These are phyloP conservation scores for Babylonia areolata DNA, from an alignment of 1,140 invertebrate species.

Conservation along the genomic window DNA sequence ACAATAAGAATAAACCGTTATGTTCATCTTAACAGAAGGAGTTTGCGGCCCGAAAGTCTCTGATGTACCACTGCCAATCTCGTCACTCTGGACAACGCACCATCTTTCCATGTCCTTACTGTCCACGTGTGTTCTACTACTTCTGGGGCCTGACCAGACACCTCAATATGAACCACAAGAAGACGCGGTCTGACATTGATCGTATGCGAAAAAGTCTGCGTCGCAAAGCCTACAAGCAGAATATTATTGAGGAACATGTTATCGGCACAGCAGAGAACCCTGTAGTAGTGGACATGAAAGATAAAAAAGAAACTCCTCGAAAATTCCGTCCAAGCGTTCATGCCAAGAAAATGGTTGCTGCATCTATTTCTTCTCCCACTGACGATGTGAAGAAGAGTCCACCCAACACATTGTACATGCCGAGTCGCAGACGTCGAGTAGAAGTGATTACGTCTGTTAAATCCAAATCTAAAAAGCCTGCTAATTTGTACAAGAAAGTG, in stretches of 20 bases:
- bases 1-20: too few relatives aligned
- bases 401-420: not conserved
- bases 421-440: not conserved
- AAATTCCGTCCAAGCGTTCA: constrained; percentile 4
- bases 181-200: constrained; percentile 67
- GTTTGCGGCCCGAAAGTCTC: constrained; percentile 64
- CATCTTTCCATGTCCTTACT: constrained; percentile 73
- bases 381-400: not conserved
- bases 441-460: not conserved
- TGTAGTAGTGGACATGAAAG: not conserved
- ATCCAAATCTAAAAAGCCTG: not conserved
- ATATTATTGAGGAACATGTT: constrained; percentile 8
- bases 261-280: not conserved
- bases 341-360: not conserved
- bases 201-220: constrained; percentile 63
- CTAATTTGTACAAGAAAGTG: not conserved
- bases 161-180: constrained; percentile 70
- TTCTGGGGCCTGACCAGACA: constrained; percentile 72
- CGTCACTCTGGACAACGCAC: constrained; percentile 65
- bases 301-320: not conserved
- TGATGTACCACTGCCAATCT: constrained; percentile 71
- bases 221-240: constrained; percentile 39
- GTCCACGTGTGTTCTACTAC: constrained; percentile 69
- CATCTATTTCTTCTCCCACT: not conserved
- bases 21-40: constrained; percentile 55